A percentile compares a stretch with the other conserved stretches of the same genome.
These are phyloP conservation scores for Xenus cinereus DNA, from an alignment of 2,113 vertebrate genomes.

Conservation along the genomic window DNA sequence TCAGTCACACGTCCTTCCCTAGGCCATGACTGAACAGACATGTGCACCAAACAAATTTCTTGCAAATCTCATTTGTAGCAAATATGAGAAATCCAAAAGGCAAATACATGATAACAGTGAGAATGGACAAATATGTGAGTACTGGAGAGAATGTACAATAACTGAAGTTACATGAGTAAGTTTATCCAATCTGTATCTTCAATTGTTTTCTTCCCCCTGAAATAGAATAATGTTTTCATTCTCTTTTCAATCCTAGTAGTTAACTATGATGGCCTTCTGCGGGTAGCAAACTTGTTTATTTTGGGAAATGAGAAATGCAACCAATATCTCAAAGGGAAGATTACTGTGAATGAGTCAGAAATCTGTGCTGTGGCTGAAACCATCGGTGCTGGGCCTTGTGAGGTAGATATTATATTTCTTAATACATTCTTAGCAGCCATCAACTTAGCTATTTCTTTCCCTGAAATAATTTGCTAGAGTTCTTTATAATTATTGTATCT, in stretches of 20 bases:
- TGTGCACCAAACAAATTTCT: neutral
- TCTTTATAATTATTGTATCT: neutral
- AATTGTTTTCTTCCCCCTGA: neutral
- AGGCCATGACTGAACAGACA: neutral
- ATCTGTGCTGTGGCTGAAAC: conserved; percentile 91
- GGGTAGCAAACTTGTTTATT: conserved; percentile 85
- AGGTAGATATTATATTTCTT: conserved; percentile 77
- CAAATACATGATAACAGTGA: neutral
- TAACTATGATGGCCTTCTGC: conserved; percentile 85
- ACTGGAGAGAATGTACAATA: neutral
- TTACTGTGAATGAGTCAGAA: conserved; percentile 88
- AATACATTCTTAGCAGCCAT: neutral
- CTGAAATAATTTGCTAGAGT: neutral
- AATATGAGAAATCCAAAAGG: neutral
- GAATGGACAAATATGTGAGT: neutral
- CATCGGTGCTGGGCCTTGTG: conserved; percentile 89
- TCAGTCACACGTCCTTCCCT: neutral
- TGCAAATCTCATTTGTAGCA: neutral
- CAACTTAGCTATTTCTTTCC: neutral
- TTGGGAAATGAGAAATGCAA: conserved; percentile 87
- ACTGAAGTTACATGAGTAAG: neutral
- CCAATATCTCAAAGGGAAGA: conserved; percentile 87
- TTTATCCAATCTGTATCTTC: neutral
- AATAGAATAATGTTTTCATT: neutral
- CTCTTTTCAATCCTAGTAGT: conserved; percentile 74